phyloP scores from a whole-genome alignment of 2,797 vertebrate species.

The Myotis pilosus region DNA sequence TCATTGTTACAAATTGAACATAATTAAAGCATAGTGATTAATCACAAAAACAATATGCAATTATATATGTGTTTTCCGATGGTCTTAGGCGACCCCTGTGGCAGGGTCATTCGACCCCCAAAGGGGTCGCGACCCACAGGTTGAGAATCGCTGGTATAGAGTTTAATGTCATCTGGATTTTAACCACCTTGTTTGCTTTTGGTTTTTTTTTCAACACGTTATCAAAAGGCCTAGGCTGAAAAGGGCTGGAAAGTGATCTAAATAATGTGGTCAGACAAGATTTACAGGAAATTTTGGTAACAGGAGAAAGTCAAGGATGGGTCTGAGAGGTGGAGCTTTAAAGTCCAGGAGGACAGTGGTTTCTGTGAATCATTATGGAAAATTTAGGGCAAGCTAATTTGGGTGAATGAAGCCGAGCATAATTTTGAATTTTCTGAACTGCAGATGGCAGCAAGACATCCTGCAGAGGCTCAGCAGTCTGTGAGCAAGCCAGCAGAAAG shows the following conservation, averaged over 20 bases:
- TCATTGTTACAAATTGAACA: too few species aligned
- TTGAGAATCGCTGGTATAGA: too few species aligned
- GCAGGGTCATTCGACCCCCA: too few species aligned
- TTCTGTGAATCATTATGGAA: background rate
- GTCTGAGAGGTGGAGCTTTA: background rate
- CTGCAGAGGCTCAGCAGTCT: background rate
- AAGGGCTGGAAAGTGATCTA: background rate
- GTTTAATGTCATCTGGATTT: background rate
- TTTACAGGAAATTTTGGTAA: background rate
- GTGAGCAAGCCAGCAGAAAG: background rate
- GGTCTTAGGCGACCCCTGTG: too few species aligned
- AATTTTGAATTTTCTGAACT: background rate
- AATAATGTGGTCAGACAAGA: background rate
- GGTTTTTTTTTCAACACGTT: background rate
- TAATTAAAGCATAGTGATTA: too few species aligned
- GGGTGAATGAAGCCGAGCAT: background rate
- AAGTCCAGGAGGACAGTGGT: background rate
- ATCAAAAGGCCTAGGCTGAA: background rate
- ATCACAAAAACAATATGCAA: too few species aligned
- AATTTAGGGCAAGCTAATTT: background rate
- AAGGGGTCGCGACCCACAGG: too few species aligned
- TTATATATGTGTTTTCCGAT: too few species aligned
- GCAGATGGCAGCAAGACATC: background rate
- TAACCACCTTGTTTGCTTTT: background rate
- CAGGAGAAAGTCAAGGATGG: background rate